Base-by-base conservation (phyloP, 2,797 vertebrate species). In the Scomberomorus guttatus region DNA sequence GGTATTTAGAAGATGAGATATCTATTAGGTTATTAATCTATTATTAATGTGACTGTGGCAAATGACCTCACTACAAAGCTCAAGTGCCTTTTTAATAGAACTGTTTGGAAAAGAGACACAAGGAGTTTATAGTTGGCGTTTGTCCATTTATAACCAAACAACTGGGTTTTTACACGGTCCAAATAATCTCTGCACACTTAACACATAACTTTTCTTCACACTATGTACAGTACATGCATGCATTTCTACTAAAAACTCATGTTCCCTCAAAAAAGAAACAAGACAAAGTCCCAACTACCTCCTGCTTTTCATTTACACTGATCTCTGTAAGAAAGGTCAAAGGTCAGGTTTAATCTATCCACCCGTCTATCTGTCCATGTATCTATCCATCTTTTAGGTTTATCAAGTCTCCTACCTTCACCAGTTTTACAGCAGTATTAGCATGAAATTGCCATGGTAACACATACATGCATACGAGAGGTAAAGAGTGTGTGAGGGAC, bases 381-480 rank as follows among this genome's bases (percentile, higher is more conserved):
- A 39, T 12, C 37, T 58, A 18, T 68, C 27, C 29, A 27, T 74
- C 44, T 71, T 63, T 79, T 39, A 59, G 58, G 48, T 83, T 77
- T 64, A 12, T 63, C 3, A 4, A 73, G 69, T 60, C 42, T 80
- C 20, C 22, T 61, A 80, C 54, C 55, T 59, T 83, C 44, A 66
- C 52, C 71, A 76, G 75, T 81, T 72, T 34, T 56, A 64, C 60
- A 75, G 66, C 59, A 78, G 71, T 70, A 85, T 87, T 90, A 79
- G 72, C 86, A 86, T 83, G 68, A 56, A 32, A 81, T 93, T 75
- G 68, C 87, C 92, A 93, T 94, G 90, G 93, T 60, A 90, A 94
- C 91, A 34, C 82, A 83, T 77, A 69, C 81, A 90, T 75, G 64
- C 24, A 73, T 37, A 60, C 63, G 42, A 80, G 60, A 76, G 74